Evolutionary conservation across 1,140 invertebrate species (phyloP), one percentile per base, ranked within the genome.

Genomic region (Ganaspis sp.): DNA sequence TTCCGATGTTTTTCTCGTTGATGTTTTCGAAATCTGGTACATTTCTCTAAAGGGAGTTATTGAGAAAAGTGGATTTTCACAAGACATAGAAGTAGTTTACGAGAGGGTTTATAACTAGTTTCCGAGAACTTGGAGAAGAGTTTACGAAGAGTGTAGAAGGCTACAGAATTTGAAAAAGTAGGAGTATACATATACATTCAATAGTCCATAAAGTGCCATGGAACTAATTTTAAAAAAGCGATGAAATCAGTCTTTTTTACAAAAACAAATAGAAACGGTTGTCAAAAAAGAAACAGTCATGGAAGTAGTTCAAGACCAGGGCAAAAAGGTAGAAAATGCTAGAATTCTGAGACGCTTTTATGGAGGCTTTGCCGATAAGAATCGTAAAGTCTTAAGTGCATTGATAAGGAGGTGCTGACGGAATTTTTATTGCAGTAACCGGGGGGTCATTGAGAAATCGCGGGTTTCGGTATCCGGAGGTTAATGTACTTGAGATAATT

Each of bases 401-500:
- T 64, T 29, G 58, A 64, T 29, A 64, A 29, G 26, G 23, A 64
- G 58, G 58, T 64, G 58, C 29, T 11, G 58, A 29, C 3, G 58
- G 58, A 64, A 64, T 64, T 64, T 64, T 64, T 64, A 64, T 64
- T 26, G n/a, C 23, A n/a, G 15, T 15, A 26, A 29, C 9, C 12
- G 54, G 19, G 53, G 19, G 29, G 58, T 64, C 23, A 64, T 64
- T 64, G 58, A 64, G 23, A 64, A 34, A 12, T 64, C 26, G 21
- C 58, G 58, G 23, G 9, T 29, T 64, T 26, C 0, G 54, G n/a
- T 4, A 15, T 23, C 5, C 12, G 23, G 54, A 26, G 21, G 21
- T 26, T 64, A 29, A 64, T 64, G 54, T 64, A 64, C 21, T 64
- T 64, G 54, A 64, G 26, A 29, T 64, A 64, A 34, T 64, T 64